phyloP scores from a whole-genome alignment of 2,888 invertebrate species.

The Habrosyne pyritoides region DNA sequence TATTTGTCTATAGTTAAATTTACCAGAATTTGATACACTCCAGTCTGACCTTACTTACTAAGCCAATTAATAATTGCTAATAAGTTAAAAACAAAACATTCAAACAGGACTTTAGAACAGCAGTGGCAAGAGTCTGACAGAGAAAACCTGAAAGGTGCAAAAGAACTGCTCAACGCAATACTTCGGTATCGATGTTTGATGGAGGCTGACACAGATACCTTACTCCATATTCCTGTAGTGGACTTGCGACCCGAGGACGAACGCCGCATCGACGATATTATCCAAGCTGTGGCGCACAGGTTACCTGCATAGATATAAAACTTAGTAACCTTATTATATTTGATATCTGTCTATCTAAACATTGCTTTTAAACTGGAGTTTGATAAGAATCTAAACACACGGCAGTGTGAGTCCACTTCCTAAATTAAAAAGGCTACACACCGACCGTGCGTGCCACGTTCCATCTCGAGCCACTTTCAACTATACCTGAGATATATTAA shows the following conservation, averaged over 20 bases:
- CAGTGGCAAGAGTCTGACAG: conserved; percentile 61
- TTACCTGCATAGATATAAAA: not conserved
- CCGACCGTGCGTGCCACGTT: too few species aligned
- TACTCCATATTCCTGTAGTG: conserved; percentile 55
- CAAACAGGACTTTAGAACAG: conserved; percentile 61
- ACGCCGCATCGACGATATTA: conserved; percentile 47
- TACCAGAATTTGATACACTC: too few species aligned
- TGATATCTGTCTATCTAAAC: not conserved
- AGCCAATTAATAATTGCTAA: too few species aligned
- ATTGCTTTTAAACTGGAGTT: too few species aligned
- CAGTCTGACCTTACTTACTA: too few species aligned
- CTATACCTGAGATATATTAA: too few species aligned
- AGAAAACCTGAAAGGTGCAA: conserved; percentile 57
- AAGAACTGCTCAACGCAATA: conserved; percentile 61
- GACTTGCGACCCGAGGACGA: conserved; percentile 58
- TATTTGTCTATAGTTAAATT: too few species aligned
- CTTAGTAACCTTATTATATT: not conserved
- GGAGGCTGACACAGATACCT: conserved; percentile 52
- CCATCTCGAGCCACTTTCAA: too few species aligned
- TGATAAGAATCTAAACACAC: too few species aligned
- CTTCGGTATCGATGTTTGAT: conserved; percentile 60
- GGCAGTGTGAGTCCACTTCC: too few species aligned
- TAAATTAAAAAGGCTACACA: too few species aligned
- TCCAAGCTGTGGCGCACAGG: conserved; percentile 62
- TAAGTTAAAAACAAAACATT: too few species aligned